phyloP scores from a whole-genome alignment of 2,113 vertebrate genomes.

The Xenopus borealis region DNA sequence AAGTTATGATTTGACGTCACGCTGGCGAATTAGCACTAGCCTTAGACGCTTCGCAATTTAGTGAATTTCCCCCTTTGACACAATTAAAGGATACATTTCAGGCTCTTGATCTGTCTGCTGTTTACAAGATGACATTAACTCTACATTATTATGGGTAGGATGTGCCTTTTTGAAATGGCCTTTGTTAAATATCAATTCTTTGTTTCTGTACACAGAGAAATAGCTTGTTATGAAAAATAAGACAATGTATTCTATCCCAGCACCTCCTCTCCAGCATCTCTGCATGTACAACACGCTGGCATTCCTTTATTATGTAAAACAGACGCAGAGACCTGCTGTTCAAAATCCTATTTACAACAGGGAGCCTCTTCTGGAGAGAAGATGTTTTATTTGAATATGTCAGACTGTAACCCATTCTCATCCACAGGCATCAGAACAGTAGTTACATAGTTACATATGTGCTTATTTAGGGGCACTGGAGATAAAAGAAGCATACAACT shows the following conservation, averaged over 20 bases:
- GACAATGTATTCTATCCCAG: slow-evolving; percentile 25
- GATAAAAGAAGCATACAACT: no score
- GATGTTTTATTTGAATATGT: slow-evolving; percentile 15
- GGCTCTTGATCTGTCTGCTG: not conserved
- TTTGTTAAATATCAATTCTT: slow-evolving; percentile 22
- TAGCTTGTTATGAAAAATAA: slow-evolving; percentile 14
- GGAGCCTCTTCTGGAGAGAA: slow-evolving; percentile 11
- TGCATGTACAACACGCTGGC: slow-evolving; percentile 31
- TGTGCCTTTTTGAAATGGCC: not conserved
- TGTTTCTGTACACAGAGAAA: slow-evolving; percentile 18
- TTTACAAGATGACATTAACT: slow-evolving; percentile 10
- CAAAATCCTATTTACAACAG: slow-evolving; percentile 20
- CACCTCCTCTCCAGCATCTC: slow-evolving; percentile 26
- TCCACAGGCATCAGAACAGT: not conserved
- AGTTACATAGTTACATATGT: not conserved
- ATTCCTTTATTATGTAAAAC: slow-evolving; percentile 44
- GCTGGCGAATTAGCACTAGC: no score
- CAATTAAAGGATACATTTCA: not conserved
- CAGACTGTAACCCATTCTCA: slow-evolving; percentile 11
- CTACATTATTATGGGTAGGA: slow-evolving; percentile 9
- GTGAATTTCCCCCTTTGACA: no score
- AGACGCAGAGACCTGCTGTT: slow-evolving; percentile 13
- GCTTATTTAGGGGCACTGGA: no score
- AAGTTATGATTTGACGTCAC: no score
- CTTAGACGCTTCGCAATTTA: no score